Evolutionary conservation across 2,113 vertebrate species (phyloP).

Genomic region (Neomonachus schauinslandi): DNA sequence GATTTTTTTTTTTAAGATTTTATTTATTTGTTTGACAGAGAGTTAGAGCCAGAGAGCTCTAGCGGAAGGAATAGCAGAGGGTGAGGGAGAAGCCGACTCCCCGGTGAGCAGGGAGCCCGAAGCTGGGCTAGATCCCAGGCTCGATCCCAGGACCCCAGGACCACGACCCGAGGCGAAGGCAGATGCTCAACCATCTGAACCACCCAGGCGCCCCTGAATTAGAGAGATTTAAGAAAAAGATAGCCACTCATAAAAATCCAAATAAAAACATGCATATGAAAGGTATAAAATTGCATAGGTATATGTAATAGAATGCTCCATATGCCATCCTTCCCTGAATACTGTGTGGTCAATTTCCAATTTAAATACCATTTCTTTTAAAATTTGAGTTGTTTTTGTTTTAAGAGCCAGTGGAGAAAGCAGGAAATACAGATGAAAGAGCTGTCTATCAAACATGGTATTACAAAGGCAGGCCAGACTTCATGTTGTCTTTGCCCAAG

Average conservation of each 20-base stretch:
- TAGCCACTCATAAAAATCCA: not conserved
- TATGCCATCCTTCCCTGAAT: not conserved
- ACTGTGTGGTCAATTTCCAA: not conserved
- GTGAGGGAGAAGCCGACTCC: too few species aligned
- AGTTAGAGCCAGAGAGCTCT: too few species aligned
- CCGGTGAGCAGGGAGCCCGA: too few species aligned
- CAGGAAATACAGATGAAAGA: not conserved
- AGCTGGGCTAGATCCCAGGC: too few species aligned
- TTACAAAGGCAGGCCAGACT: not conserved
- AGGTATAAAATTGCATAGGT: not conserved
- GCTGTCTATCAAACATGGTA: not conserved
- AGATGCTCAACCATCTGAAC: too few species aligned
- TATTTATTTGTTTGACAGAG: too few species aligned
- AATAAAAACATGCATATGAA: not conserved
- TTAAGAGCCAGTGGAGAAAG: not conserved
- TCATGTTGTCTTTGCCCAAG: not conserved
- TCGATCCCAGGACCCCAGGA: too few species aligned
- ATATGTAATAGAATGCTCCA: not conserved
- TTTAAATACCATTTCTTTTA: slow-evolving; percentile 2
- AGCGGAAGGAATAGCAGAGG: too few species aligned
- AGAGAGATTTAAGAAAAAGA: slow-evolving; percentile 24
- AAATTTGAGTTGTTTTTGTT: not conserved
- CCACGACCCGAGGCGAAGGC: too few species aligned
- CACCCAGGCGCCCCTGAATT: not conserved
- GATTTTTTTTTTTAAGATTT: not conserved